These are phyloP conservation scores for Poliocrania exsul DNA, from an alignment of 2,797 vertebrate species.

Conservation along the genomic window DNA sequence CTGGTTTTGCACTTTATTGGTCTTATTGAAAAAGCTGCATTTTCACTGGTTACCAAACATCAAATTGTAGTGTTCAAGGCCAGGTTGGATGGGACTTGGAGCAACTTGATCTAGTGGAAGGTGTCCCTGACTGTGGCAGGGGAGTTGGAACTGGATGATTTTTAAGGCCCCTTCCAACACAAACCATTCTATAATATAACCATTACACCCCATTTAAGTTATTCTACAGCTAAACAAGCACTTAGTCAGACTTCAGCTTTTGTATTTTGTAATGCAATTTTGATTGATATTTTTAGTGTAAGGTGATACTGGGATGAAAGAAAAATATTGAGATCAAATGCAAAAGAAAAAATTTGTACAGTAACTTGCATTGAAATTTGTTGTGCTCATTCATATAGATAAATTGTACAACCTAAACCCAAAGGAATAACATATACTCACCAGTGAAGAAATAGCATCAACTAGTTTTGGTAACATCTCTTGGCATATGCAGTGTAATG, in stretches of 20 bases:
- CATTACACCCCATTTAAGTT: neutral
- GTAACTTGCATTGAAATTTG: neutral
- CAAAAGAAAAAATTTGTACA: neutral
- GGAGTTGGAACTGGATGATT: neutral
- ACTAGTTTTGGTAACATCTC: neutral
- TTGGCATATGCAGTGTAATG: neutral
- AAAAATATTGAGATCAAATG: neutral
- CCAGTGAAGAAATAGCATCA: neutral
- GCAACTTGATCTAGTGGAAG: neutral
- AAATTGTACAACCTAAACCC: neutral
- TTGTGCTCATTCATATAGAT: neutral
- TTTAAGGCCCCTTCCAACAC: neutral
- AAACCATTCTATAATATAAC: neutral
- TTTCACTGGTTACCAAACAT: neutral
- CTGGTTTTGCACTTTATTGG: neutral
- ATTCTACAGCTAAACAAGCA: neutral
- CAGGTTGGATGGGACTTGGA: rapidly evolving
- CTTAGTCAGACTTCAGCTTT: neutral
- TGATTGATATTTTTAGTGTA: neutral
- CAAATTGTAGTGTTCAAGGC: neutral
- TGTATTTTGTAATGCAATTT: neutral
- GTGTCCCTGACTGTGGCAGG: neutral
- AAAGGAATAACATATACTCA: rapidly evolving
- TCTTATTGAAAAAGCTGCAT: neutral
- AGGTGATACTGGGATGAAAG: neutral